Evolutionary conservation across 1,140 invertebrate genomes (phyloP), one percentile per base, ranked within the genome.

Genomic region (Heliconius himera): DNA sequence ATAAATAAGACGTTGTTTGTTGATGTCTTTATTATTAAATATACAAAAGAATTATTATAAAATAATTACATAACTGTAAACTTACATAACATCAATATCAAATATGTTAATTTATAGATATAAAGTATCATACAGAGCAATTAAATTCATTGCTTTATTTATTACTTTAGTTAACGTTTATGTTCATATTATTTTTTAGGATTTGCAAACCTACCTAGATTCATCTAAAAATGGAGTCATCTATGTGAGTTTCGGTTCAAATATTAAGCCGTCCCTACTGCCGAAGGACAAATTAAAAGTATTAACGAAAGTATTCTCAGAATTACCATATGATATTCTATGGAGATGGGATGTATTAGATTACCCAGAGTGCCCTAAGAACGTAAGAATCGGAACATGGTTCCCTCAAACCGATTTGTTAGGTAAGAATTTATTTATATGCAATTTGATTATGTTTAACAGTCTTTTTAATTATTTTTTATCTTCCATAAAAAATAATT

Each of bases 161-260:
- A n/a, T 13, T 3, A 13, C 11, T 46, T 46, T 46, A 46, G 13
- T 46, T 46, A 4, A 46, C 13, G 3, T 16, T 46, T 46, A 16
- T 46, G 13, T 16, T 46, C 3, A 29, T 66, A 5, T 66, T 29
- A 5, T 11, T 29, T 66, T 66, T 66, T 22, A 66, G 60, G 60
- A 66, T 66, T 66, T 66, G 60, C 22, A 66, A 66, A 66, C 22
- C 11, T 66, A 77, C 4, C 78, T 96, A 9, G 94, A 96, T 49
- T 92, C 95, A 36, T 89, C 94, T 49, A 85, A 95, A 26, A 79
- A 87, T 26, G 96, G 96, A 2, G 95, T 95, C 0, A 95, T 97
- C 54, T 95, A 96, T 29, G 60, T 66, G 5, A 66, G 60, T 16
- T 66, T 66, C 13, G 60, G 60, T 66, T 66, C 60, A 26, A 77